These are phyloP conservation scores for Hirudinaria manillensis DNA, from an alignment of 2,888 invertebrate genomes.

Conservation along the genomic window DNA sequence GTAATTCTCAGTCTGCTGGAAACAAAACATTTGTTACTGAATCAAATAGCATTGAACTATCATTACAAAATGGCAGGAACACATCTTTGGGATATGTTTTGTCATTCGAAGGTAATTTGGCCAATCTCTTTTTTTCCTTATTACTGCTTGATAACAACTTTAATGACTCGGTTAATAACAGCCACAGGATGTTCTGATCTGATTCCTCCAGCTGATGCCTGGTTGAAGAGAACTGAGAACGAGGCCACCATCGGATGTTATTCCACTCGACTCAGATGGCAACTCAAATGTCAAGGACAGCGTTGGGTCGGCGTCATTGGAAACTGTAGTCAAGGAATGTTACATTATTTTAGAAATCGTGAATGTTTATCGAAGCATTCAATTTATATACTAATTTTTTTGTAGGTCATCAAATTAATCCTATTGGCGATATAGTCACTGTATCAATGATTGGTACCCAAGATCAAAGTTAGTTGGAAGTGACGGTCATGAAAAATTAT, in stretches of 20 bases:
- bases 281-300: conserved; percentile 32
- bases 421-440: no score
- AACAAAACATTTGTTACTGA: not conserved
- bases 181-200: conserved; percentile 28
- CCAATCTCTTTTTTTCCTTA: not conserved
- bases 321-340: conserved; percentile 30
- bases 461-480: no score
- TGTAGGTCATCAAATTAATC: no score
- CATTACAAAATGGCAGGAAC: no score
- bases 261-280: conserved; percentile 32
- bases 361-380: no score
- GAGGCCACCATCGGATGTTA: conserved; percentile 35
- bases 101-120: not conserved
- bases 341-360: not conserved
- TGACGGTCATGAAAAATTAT: no score
- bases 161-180: not conserved
- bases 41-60: no score
- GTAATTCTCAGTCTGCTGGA: not conserved
- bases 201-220: conserved; percentile 30
- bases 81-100: not conserved
- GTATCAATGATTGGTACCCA: no score
- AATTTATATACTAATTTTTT: no score
- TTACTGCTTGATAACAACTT: not conserved
- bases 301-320: conserved; percentile 35
- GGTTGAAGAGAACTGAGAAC: conserved; percentile 28